Conservation (phyloP, 1,140 invertebrate genomes). For the Drosophila mayri region DNA sequence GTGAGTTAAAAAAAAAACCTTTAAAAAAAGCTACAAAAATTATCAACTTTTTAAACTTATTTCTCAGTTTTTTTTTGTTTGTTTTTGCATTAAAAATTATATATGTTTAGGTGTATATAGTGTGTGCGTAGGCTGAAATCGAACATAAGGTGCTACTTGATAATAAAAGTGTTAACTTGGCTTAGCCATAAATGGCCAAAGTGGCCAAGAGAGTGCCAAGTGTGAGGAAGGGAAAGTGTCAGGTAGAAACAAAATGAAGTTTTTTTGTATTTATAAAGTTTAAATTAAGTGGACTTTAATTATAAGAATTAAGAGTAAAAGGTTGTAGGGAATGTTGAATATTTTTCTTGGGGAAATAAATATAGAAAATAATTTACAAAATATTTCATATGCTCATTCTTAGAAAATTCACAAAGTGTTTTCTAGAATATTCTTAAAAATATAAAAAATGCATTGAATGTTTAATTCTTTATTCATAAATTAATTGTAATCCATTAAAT, state of each 20-base stretch:
- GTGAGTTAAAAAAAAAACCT: slow-evolving; percentile 33
- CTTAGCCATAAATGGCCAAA: slow-evolving; percentile 19
- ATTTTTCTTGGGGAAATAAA: no score
- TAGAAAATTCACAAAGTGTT: no score
- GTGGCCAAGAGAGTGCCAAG: slow-evolving; percentile 19
- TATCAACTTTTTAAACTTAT: neutral
- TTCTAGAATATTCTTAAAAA: no score
- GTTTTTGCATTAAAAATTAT: neutral
- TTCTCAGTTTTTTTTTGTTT: neutral
- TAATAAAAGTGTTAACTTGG: slow-evolving; percentile 30
- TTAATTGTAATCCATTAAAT: no score
- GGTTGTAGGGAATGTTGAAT: no score
- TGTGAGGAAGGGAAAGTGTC: slow-evolving; percentile 35
- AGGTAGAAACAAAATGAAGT: neutral
- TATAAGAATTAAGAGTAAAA: neutral
- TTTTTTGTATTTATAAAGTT: neutral
- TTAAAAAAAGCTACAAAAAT: neutral
- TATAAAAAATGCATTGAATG: no score
- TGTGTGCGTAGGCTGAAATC: slow-evolving; percentile 30
- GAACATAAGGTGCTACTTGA: slow-evolving; percentile 33
- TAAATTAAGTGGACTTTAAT: neutral
- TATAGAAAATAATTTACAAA: no score
- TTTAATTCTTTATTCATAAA: no score
- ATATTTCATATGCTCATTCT: no score
- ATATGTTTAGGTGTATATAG: neutral